Evolutionary conservation across 1,140 invertebrate species (phyloP).

Genomic region (Dufourea novaeangliae): DNA sequence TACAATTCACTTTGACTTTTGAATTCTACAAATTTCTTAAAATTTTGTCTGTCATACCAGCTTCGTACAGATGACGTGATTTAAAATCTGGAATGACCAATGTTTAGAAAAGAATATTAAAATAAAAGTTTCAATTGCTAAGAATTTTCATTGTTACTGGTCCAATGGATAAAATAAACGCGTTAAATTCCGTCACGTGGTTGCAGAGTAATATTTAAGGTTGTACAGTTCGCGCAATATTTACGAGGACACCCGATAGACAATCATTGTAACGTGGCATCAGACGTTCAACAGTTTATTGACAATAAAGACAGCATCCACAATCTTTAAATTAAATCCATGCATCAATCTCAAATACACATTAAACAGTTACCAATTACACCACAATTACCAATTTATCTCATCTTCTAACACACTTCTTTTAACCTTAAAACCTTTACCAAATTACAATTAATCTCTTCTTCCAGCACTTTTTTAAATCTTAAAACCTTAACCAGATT

Average conservation of each 20-base stretch:
- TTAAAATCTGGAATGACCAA: neutral
- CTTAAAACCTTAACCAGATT: neutral
- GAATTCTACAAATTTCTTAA: neutral
- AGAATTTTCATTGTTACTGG: neutral
- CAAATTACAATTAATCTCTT: neutral
- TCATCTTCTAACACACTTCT: neutral
- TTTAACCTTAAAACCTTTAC: neutral
- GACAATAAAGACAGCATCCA: neutral
- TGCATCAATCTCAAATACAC: neutral
- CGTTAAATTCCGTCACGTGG: too few relatives aligned
- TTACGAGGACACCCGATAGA: neutral
- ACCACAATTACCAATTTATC: too few relatives aligned
- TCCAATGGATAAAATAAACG: neutral
- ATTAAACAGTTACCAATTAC: neutral
- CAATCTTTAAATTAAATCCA: neutral
- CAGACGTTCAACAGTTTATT: slow-evolving; percentile 6
- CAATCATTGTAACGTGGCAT: slow-evolving; percentile 2
- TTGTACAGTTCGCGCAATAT: too few relatives aligned
- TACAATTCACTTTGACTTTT: neutral
- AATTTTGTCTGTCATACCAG: neutral
- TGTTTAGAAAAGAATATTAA: too few relatives aligned
- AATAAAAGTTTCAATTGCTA: neutral
- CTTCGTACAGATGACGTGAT: neutral
- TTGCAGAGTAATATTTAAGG: too few relatives aligned
- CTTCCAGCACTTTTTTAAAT: neutral